Conservation (phyloP, 2,113 vertebrate species). For the Rhagologus leucostigma region DNA sequence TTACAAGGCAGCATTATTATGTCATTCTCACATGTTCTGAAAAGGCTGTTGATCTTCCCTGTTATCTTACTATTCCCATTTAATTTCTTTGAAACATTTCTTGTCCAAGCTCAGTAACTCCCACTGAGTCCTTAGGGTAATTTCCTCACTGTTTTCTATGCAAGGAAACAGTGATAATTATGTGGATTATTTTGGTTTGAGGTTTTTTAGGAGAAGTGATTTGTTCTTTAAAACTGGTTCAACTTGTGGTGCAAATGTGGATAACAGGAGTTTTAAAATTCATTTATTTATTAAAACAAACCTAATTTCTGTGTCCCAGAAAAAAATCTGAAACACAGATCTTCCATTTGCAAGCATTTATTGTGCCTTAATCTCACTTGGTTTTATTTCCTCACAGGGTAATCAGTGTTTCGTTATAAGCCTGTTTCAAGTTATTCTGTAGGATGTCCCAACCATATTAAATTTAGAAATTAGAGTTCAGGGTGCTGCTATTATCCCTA, state of each 20-base stretch:
- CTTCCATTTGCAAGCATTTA: background rate
- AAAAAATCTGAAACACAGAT: background rate
- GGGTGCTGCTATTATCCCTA: background rate
- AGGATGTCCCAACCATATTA: background rate
- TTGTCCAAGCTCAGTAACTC: background rate
- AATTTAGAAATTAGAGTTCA: background rate
- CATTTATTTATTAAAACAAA: background rate
- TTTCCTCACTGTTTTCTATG: background rate
- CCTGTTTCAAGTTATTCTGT: background rate
- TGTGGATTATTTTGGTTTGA: background rate
- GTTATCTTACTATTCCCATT: background rate
- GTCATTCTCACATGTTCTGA: background rate
- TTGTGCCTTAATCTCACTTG: background rate
- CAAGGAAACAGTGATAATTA: background rate
- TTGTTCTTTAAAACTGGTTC: background rate
- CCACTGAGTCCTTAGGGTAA: background rate
- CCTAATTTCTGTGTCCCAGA: background rate
- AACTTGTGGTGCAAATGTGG: background rate
- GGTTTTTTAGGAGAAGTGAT: fast-evolving
- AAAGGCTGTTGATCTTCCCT: background rate
- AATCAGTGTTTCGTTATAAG: background rate
- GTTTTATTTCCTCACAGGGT: background rate
- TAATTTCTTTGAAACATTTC: background rate
- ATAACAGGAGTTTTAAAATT: background rate
- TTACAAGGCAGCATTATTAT: background rate